A percentile compares a stretch with the other conserved stretches of the same genome.
These are phyloP conservation scores for Nyleta sp. DNA, from an alignment of 2,888 invertebrate genomes.

Conservation along the genomic window DNA sequence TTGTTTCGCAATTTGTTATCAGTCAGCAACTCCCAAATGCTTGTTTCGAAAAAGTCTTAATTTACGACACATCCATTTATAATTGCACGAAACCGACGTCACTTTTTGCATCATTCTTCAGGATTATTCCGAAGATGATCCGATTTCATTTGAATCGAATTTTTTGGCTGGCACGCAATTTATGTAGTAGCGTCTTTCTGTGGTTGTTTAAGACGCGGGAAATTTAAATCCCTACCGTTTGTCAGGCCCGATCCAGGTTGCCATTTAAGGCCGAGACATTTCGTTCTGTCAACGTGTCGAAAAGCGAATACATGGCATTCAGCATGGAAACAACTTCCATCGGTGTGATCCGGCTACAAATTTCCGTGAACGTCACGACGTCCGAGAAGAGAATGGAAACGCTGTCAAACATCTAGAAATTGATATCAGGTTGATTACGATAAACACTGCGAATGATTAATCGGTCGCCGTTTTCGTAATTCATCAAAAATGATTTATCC, in stretches of 20 bases:
- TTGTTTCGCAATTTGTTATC: too few relatives aligned
- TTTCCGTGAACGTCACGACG: slow-evolving; percentile 98
- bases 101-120: too few relatives aligned
- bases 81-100: too few relatives aligned
- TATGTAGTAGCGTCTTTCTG: slow-evolving; percentile 41
- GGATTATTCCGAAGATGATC: too few relatives aligned
- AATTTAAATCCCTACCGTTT: slow-evolving; percentile 62
- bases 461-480: too few relatives aligned
- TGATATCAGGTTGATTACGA: too few relatives aligned
- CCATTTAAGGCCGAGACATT: slow-evolving; percentile 81
- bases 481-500: too few relatives aligned
- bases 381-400: slow-evolving; percentile 99
- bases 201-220: slow-evolving; percentile 55
- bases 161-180: slow-evolving; percentile 35
- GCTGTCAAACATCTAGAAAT: slow-evolving; percentile 95
- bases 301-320: slow-evolving; percentile 98
- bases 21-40: too few relatives aligned
- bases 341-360: slow-evolving; percentile 97
- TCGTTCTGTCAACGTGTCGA: slow-evolving; percentile 92
- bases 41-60: too few relatives aligned
- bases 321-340: slow-evolving; percentile 99
- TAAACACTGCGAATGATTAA: too few relatives aligned
- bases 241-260: slow-evolving; percentile 71
- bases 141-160: slow-evolving; percentile 37
- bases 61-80: too few relatives aligned